Evolutionary conservation across 2,888 invertebrate genomes (phyloP).

Genomic region (Caradrina kadenii): DNA sequence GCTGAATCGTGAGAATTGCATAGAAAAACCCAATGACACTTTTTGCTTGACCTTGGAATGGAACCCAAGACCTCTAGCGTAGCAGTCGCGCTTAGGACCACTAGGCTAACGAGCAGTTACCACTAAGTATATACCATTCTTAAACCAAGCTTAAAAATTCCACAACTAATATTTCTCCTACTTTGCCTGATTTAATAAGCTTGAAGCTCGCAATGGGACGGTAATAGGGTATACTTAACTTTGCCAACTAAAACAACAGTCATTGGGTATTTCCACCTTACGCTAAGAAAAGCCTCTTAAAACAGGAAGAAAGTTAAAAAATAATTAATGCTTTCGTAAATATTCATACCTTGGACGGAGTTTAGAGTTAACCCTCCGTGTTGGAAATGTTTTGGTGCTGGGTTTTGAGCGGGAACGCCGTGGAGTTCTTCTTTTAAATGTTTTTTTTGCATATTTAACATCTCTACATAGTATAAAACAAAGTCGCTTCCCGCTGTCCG

Average conservation of each 20-base stretch:
- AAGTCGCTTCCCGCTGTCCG: too few relatives aligned
- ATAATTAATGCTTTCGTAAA: slow-evolving; percentile 91
- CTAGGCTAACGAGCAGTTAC: too few relatives aligned
- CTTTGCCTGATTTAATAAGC: slow-evolving; percentile 60
- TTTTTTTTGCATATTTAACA: too few relatives aligned
- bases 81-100: too few relatives aligned
- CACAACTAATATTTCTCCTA: slow-evolving; percentile 45
- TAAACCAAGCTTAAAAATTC: slow-evolving; percentile 34
- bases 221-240: slow-evolving; percentile 63
- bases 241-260: slow-evolving; percentile 72
- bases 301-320: slow-evolving; percentile 89
- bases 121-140: slow-evolving; percentile 5
- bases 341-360: slow-evolving; percentile 90
- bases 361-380: slow-evolving; percentile 86
- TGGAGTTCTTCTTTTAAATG: neutral
- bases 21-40: too few relatives aligned
- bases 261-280: slow-evolving; percentile 80
- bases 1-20: too few relatives aligned
- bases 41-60: too few relatives aligned
- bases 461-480: too few relatives aligned
- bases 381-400: slow-evolving; percentile 63
- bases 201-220: slow-evolving; percentile 50
- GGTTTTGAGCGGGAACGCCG: slow-evolving; percentile 36
- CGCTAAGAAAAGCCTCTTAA: slow-evolving; percentile 87
- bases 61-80: too few relatives aligned